Evolutionary conservation across 64 coral and sea anemone genomes (phyloP).

Genomic region (Stichodactyla helianthus): DNA sequence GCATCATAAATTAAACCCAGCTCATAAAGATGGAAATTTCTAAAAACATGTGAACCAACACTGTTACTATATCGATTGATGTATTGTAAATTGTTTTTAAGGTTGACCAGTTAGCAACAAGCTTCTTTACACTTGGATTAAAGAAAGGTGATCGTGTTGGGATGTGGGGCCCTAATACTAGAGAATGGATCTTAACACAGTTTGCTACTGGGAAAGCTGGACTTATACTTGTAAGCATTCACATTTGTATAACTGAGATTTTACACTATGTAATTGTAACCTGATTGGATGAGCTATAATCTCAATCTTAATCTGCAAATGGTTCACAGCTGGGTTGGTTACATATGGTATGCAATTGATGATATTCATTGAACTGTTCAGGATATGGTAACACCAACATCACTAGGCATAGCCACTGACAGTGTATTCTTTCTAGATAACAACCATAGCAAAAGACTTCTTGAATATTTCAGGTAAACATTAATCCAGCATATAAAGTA

Average conservation of each 20-base stretch:
- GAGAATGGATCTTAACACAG: conserved; percentile 94
- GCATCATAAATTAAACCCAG: no score
- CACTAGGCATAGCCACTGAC: no score
- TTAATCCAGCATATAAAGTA: conserved; percentile 92
- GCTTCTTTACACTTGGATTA: conserved; percentile 75
- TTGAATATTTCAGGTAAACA: conserved; percentile 65
- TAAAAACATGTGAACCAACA: not conserved
- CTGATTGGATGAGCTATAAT: no score
- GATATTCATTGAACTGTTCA: no score
- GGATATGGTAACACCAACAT: no score
- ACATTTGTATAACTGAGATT: not conserved
- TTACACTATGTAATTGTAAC: not conserved
- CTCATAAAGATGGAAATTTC: no score
- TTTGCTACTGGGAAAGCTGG: conserved; percentile 94
- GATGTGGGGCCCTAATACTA: conserved; percentile 91
- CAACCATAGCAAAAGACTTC: not conserved
- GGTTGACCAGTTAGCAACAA: conserved; percentile 85
- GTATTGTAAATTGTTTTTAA: not conserved
- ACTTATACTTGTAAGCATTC: conserved; percentile 73
- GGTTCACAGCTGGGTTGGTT: no score
- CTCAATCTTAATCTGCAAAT: no score
- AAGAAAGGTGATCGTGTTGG: conserved; percentile 92
- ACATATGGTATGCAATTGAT: no score
- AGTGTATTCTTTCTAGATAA: no score
- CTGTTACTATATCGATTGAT: not conserved